These are phyloP conservation scores for Limnephilus lunatus DNA, from an alignment of 2,888 invertebrate species.

Conservation along the genomic window DNA sequence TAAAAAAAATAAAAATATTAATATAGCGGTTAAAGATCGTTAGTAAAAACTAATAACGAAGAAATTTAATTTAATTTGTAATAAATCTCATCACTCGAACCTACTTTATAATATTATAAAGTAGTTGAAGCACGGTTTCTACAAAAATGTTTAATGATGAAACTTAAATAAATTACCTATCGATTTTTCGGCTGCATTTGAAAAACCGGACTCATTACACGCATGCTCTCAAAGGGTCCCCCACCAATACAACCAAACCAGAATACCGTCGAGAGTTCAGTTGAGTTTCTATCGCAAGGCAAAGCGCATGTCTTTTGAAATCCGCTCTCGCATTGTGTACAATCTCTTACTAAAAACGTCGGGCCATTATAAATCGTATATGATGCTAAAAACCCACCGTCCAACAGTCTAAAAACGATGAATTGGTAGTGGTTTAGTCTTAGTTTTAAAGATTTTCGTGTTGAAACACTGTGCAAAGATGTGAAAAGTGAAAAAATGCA, in stretches of 20 bases:
- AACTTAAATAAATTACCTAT: neutral
- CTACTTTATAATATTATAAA: neutral
- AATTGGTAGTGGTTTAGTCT: neutral
- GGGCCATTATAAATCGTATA: neutral
- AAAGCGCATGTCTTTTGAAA: neutral
- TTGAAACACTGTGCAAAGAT: neutral
- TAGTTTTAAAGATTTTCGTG: neutral
- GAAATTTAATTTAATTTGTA: too few relatives aligned
- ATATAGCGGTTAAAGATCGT: too few relatives aligned
- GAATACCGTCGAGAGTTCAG: slow-evolving; percentile 4
- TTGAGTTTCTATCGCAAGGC: neutral
- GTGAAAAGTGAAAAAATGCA: neutral
- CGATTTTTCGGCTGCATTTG: slow-evolving; percentile 11
- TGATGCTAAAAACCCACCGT: neutral
- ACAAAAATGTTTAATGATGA: neutral
- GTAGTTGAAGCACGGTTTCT: neutral
- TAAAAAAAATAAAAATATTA: too few relatives aligned
- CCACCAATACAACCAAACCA: slow-evolving; percentile 8
- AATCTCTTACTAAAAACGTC: neutral
- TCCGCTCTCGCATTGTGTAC: neutral
- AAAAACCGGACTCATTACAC: slow-evolving; percentile 22
- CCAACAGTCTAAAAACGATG: neutral
- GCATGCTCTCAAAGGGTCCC: slow-evolving; percentile 41
- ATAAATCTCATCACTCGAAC: too few relatives aligned
- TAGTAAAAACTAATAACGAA: too few relatives aligned